Base-by-base conservation (phyloP, 1,140 invertebrate species). In the Drosophila varians region DNA sequence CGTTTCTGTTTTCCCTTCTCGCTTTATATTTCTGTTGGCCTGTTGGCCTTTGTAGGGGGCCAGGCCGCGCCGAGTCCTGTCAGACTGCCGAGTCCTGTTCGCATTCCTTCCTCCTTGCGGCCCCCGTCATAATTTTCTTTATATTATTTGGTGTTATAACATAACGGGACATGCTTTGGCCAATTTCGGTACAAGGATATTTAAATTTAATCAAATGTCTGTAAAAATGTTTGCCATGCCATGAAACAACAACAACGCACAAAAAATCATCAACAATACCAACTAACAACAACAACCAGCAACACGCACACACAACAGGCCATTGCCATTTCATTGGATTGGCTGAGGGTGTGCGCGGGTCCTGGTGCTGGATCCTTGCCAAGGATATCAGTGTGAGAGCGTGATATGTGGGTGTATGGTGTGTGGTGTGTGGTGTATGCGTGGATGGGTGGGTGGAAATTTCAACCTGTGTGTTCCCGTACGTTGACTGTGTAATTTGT, bases 191-290 rank as follows among this genome's bases (percentile, higher is more conserved):
- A 72, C 77, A 74, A 77, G 74, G 46, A 87, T 82, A 87, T 87
- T 87, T 87, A 87, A 87, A 87, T 87, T 87, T 87, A 87, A 87
- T 87, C 82, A 87, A 87, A 84, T 87, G 73, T 80, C 76, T 75
- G 82, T 86, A 80, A 86, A 84, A 86, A 86, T 87, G 82, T 87
- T 86, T 86, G 70, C 66, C 72, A 72, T 74, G 57, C 78, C 74
- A 53, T 19, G 14, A 12, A 26, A 57, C 19, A 28, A 40, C 26
- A 14, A 31, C 46, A 21, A 40, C 38, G 7, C 11, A 0, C 12
- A 62, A 62, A 53, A 53, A 66, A 61, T 38, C 60, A 64, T 64
- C 61, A 69, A 54, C 42, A 77, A 61, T 52, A 55, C 55, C 69
- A 77, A 51, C 51, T 52, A 55, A 58, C 69, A 77, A 51, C 51